Evolutionary conservation across 2,888 invertebrate genomes (phyloP), one percentile per base, ranked within the genome.

Genomic region (Pyralis farinalis): DNA sequence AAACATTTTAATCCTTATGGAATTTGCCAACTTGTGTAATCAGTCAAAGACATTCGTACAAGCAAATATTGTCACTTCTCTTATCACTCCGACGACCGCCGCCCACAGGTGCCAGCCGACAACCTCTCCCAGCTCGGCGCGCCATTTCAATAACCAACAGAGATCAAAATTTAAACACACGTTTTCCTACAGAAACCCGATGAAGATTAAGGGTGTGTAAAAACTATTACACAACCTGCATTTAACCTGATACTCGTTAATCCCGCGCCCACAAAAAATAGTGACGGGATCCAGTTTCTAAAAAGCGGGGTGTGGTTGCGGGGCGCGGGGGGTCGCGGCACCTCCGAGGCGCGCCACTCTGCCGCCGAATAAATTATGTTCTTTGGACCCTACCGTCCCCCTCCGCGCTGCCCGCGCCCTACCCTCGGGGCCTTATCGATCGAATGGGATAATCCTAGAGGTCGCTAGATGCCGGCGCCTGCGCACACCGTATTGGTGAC

Each of bases 281-380:
- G 55, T 63, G 56, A 52, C 54, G 62, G 72, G 72, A 72, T 79
- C 82, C 72, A 75, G 79, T 78, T 76, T 66, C 50, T 63, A 57
- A 58, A 51, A 53, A 62, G 51, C 49, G 52, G 58, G 43, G 63
- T 60, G 62, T 58, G 58, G 68, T 32, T 55, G 53, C 64, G 58
- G 49, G 58, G 46, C 56, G 46, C 62, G 60, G 64, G 66, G 70
- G 66, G 61, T 35, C 54, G 61, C 67, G 76, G 79, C 80, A 80
- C 79, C 79, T 79, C 66, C 62, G 63, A 71, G 81, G 66, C 84
- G 84, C 86, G 86, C 84, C 87, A 81, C 81, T 57, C 78, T 79
- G 86, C 86, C 86, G 87, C 87, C 86, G 85, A 84, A 86, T 86
- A 84, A 79, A 86, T 86, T 85, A 85, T 74, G 72, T 68, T 72